A percentile compares a stretch with the other conserved stretches of the same genome.
These are phyloP conservation scores for Lasioglossum zephyrum DNA, from an alignment of 2,888 invertebrate species.

Conservation along the genomic window DNA sequence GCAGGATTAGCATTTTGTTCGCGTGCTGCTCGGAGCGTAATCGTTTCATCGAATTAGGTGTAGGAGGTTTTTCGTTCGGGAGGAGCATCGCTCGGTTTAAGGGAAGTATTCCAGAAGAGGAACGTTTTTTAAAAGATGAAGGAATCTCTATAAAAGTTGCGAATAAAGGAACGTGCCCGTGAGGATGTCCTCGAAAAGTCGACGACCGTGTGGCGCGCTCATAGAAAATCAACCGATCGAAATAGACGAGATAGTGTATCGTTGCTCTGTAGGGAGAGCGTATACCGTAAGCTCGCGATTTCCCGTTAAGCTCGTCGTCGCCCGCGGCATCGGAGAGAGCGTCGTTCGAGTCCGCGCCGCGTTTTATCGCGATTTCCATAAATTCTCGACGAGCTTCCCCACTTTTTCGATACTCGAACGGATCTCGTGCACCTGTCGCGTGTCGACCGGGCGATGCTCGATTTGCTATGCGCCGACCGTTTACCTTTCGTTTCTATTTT, in stretches of 20 bases:
- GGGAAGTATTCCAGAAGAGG: not conserved
- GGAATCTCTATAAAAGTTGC: not conserved
- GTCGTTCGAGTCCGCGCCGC: not conserved
- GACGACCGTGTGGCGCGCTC: not conserved
- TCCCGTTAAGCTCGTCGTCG: not conserved
- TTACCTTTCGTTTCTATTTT: conserved; percentile 2
- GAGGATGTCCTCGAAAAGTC: not conserved
- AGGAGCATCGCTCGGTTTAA: not conserved
- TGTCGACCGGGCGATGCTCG: not conserved
- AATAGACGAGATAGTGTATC: not conserved
- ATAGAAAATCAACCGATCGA: not conserved
- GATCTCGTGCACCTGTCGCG: conserved; percentile 1
- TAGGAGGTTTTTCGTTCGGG: not conserved
- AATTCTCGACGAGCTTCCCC: not conserved
- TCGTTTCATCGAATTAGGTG: not conserved
- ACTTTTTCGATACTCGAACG: not conserved
- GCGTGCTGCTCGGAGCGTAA: not conserved
- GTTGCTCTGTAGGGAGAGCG: not conserved
- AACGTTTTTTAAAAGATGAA: not conserved
- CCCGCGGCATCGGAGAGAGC: not conserved
- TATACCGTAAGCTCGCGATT: not conserved
- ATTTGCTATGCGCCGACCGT: not conserved
- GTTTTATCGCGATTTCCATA: conserved; percentile 1
- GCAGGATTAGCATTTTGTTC: not conserved
- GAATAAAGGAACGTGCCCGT: not conserved